Evolutionary conservation across 2,113 vertebrate genomes (phyloP).

Genomic region (Notechis scutatus): DNA sequence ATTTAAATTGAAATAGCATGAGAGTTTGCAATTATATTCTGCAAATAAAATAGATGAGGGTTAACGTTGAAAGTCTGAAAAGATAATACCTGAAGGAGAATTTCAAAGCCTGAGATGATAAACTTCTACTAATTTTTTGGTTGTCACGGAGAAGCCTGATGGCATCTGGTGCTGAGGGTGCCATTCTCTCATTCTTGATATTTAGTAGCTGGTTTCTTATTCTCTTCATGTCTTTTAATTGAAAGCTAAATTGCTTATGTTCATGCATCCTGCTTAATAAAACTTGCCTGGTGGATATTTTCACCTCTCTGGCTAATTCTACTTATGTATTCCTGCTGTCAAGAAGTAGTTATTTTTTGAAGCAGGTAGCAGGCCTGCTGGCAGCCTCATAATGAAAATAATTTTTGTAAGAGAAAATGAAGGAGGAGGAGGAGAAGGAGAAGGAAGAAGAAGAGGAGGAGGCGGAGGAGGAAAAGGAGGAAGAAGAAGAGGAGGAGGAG

Average conservation of each 20-base stretch:
- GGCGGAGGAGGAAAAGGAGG: too few relatives aligned
- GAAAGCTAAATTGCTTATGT: constrained; percentile 39
- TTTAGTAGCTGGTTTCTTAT: neutral
- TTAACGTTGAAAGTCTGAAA: neutral
- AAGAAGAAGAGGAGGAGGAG: too few relatives aligned
- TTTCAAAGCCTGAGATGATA: neutral
- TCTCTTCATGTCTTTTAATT: constrained; percentile 49
- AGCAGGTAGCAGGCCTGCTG: constrained; percentile 62
- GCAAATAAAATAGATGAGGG: neutral
- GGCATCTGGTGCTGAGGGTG: neutral
- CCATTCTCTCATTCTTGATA: neutral
- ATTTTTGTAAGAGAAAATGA: constrained; percentile 3
- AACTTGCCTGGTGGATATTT: constrained; percentile 36
- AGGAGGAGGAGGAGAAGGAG: neutral
- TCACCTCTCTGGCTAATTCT: constrained; percentile 15
- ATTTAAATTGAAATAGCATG: neutral
- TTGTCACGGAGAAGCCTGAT: neutral
- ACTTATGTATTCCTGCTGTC: constrained; percentile 24
- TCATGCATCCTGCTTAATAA: constrained; percentile 50
- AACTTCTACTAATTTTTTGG: neutral
- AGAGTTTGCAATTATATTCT: neutral
- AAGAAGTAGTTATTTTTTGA: constrained; percentile 54
- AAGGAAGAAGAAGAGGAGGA: too few relatives aligned
- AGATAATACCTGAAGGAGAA: neutral
- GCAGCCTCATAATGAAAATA: constrained; percentile 63